phyloP scores from a whole-genome alignment of 2,113 vertebrate species.

The Anas platyrhynchos region DNA sequence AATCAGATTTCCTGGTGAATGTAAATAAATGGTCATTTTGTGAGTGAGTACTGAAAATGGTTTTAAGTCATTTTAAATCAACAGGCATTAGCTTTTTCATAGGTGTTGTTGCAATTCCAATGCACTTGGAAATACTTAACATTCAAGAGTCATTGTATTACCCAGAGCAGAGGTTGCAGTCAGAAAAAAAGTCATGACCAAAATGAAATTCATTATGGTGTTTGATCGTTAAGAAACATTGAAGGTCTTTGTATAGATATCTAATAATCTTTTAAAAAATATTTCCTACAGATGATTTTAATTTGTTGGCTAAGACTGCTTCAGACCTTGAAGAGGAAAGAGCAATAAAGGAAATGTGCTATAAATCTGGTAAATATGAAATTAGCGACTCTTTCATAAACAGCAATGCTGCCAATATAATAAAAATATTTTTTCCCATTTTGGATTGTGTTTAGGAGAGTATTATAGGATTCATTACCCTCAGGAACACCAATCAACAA shows the following conservation, averaged over 20 bases:
- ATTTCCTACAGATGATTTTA: constrained; percentile 68
- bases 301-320: constrained; percentile 64
- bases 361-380: constrained; percentile 73
- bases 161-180: not conserved
- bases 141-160: not conserved
- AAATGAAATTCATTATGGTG: not conserved
- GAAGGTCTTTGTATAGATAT: not conserved
- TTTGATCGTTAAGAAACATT: not conserved
- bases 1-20: not conserved
- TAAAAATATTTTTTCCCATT: not conserved
- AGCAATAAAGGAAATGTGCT: constrained; percentile 77
- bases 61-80: not conserved
- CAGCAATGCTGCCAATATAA: not conserved
- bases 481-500: constrained; percentile 21
- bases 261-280: not conserved
- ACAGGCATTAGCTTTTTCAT: not conserved
- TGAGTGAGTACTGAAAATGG: not conserved
- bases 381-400: not conserved
- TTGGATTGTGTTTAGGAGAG: constrained; percentile 65
- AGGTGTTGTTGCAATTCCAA: not conserved
- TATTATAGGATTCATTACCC: constrained; percentile 71
- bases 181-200: not conserved
- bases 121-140: not conserved
- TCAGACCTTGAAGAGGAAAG: constrained; percentile 77
- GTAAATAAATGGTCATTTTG: not conserved